These are phyloP conservation scores for Pachypeltis micranthus DNA, from an alignment of 1,140 invertebrate species.

Conservation along the genomic window DNA sequence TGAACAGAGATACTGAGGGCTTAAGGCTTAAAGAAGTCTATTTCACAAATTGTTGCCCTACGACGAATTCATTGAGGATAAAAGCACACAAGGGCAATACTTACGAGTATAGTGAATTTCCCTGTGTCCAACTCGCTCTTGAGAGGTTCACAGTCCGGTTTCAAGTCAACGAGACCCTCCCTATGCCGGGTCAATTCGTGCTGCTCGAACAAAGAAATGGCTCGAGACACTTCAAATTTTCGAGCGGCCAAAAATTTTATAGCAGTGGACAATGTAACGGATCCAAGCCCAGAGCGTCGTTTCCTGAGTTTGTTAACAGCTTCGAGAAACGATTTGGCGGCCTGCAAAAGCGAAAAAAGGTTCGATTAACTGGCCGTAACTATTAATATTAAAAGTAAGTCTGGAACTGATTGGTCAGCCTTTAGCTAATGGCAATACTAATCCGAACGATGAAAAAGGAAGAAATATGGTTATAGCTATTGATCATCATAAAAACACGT, in stretches of 20 bases:
- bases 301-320: conserved; percentile 52
- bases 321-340: conserved; percentile 65
- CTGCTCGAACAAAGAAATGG: conserved; percentile 75
- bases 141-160: conserved; percentile 68
- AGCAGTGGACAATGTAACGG: conserved; percentile 69
- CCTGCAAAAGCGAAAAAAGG: conserved; percentile 40
- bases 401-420: conserved; percentile 9
- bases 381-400: not conserved
- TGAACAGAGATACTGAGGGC: no score
- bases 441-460: conserved; percentile 7
- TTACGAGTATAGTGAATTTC: conserved; percentile 94
- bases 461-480: not conserved
- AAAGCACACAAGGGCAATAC: no score
- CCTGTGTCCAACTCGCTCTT: conserved; percentile 77
- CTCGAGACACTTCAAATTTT: conserved; percentile 85
- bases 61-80: no score
- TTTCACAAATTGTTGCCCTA: no score
- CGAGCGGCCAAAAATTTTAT: conserved; percentile 88
- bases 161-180: conserved; percentile 72
- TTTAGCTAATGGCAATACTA: conserved; percentile 13
- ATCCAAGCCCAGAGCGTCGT: conserved; percentile 37
- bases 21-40: no score
- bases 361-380: not conserved
- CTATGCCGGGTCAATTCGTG: conserved; percentile 76
- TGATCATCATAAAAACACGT: conserved; percentile 6